phyloP scores from a whole-genome alignment of 1,140 invertebrate species.

The Eueides isabella region DNA sequence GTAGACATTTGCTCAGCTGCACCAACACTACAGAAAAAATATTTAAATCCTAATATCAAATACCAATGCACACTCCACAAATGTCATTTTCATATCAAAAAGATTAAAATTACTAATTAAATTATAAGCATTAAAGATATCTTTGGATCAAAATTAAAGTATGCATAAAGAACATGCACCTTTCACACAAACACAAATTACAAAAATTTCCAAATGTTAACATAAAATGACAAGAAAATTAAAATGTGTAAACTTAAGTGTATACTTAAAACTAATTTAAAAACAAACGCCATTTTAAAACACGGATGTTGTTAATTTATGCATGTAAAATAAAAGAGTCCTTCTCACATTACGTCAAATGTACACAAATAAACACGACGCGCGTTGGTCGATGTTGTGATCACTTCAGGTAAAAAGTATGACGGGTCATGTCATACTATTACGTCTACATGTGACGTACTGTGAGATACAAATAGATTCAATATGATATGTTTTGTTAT shows the following conservation, averaged over 20 bases:
- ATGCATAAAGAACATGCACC: conserved; percentile 77
- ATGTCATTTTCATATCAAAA: conserved; percentile 71
- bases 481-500: conserved; percentile 79
- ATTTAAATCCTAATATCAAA: conserved; percentile 73
- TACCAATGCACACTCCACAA: conserved; percentile 80
- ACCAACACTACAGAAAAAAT: conserved; percentile 76
- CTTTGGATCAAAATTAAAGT: conserved; percentile 81
- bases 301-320: conserved; percentile 65
- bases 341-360: conserved; percentile 57
- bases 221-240: conserved; percentile 75
- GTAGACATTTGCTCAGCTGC: conserved; percentile 80
- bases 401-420: conserved; percentile 1
- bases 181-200: conserved; percentile 71
- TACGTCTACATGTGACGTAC: conserved; percentile 49
- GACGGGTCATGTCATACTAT: too few relatives aligned
- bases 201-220: conserved; percentile 71
- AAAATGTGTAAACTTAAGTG: conserved; percentile 69
- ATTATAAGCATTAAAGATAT: conserved; percentile 71
- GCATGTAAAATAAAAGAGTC: conserved; percentile 52
- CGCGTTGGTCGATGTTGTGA: conserved; percentile 37
- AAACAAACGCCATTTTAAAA: conserved; percentile 77
- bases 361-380: conserved; percentile 39
- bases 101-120: conserved; percentile 61
- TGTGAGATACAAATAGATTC: conserved; percentile 58
- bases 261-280: conserved; percentile 79